Base-by-base conservation (phyloP, 2,888 invertebrate genomes). In the Andrena dorsata region DNA sequence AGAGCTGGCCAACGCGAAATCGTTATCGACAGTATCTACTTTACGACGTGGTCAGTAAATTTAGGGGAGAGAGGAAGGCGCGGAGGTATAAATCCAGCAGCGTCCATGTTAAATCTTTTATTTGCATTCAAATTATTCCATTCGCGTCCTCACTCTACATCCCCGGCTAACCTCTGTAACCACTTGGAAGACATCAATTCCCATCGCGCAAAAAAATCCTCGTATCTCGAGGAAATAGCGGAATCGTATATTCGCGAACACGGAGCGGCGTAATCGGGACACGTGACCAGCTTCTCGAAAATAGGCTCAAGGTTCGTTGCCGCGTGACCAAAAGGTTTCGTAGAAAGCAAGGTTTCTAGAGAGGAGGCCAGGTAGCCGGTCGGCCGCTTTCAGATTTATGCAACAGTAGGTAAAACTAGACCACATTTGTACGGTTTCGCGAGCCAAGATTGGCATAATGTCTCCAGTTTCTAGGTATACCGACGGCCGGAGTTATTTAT, bases 401-500 rank as follows among this genome's bases (percentile, higher is more conserved):
- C 88, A 88, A 90, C 69, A 69, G 70, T 80, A 82, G 80, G 86
- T 88, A 86, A 87, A 90, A 91, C 88, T 90, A 89, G 88, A 88
- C 84, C 89, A 89, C 90, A 87, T 89, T 90, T 82, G 88, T 89
- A 85, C 81, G 85, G 56, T 77, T 82, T 83, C 64, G 78, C 78
- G 83, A 84, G 83, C 86, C 83, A 82, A 85, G 83, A 88, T 89
- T 89, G 86, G 89, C 88, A 88, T 87, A 90, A 89, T 90, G 90
- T 90, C 89, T 88, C 89, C 87, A 89, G 89, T 86, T 87, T 90
- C 90, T 90, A 88, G 89, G 86, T 90, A 90, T 85, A 88, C 86
- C 86, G 89, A 89, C 89, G 86, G 90, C 86, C 88, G 78, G 87
- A 90, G 92, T 93, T 93, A 93, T 93, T 93, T 93, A 93, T 93